These are phyloP conservation scores for Torymus tubicola DNA, from an alignment of 2,888 invertebrate species.

Conservation along the genomic window DNA sequence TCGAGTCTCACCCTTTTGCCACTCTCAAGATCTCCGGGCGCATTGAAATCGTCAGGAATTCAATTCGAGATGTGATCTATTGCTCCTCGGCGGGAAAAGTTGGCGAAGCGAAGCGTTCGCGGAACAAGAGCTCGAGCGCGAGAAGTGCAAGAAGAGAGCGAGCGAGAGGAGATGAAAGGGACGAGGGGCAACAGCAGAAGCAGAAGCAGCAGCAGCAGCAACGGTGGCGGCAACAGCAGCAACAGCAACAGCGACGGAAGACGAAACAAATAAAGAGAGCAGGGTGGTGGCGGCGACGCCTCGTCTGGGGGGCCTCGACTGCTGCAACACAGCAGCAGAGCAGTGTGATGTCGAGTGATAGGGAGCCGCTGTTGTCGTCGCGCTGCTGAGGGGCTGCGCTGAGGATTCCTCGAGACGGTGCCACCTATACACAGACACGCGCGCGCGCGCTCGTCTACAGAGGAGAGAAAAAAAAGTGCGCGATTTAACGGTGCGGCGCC, in stretches of 20 bases:
- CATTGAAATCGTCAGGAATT: constrained; percentile 10
- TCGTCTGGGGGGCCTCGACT: constrained; percentile 1
- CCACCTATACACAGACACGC: no score
- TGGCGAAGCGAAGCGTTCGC: neutral
- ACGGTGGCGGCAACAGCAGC: no score
- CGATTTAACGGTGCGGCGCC: no score
- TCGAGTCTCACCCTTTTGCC: neutral
- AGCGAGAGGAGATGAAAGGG: constrained; percentile 32
- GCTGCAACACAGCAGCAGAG: no score
- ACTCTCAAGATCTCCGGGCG: neutral
- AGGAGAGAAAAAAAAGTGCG: no score
- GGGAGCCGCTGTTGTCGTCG: constrained; percentile 16
- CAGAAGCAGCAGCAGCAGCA: no score
- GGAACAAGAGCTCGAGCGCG: neutral
- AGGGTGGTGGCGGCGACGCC: constrained; percentile 5
- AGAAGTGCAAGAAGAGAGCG: neutral
- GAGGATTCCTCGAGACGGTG: no score
- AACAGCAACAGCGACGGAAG: neutral
- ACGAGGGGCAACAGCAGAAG: neutral
- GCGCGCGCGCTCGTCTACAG: no score
- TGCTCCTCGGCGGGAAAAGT: neutral
- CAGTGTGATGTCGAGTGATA: constrained; percentile 43
- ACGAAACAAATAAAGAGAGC: constrained; percentile 39
- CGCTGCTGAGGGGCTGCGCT: no score
- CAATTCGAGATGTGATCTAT: constrained; percentile 30